These are phyloP conservation scores for Platycercus adscitus DNA, from an alignment of 2,113 vertebrate genomes.

Conservation along the genomic window DNA sequence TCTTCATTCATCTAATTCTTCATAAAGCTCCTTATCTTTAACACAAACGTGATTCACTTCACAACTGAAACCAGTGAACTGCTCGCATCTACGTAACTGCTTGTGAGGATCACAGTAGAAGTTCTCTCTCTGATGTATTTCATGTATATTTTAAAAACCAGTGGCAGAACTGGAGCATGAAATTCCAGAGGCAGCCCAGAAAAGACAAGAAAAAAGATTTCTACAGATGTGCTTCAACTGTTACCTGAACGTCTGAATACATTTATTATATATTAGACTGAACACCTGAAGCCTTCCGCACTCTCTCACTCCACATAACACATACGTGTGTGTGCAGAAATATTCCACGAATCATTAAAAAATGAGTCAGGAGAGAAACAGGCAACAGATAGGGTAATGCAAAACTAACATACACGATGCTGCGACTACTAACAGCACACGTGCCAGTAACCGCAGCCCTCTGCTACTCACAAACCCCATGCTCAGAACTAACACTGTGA, in stretches of 20 bases:
- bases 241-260: background rate
- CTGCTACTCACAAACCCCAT: background rate
- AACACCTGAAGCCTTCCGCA: background rate
- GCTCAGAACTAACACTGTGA: fast-evolving
- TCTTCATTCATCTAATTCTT: background rate
- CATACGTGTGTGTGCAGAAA: background rate
- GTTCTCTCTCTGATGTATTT: background rate
- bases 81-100: fast-evolving
- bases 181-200: background rate
- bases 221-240: background rate
- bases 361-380: background rate
- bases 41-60: background rate
- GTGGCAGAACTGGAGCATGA: background rate
- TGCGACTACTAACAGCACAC: background rate
- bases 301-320: too few species aligned
- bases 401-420: background rate
- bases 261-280: too few species aligned
- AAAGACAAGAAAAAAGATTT: background rate
- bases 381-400: background rate
- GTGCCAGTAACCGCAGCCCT: background rate
- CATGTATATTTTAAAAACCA: background rate
- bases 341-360: background rate
- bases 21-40: background rate
- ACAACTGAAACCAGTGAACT: background rate
- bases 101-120: background rate